Percentiles rank a stretch among this genome's conserved stretches.
phyloP scores from a whole-genome alignment of 2,113 vertebrate genomes.

The Edolisoma coerulescens region DNA sequence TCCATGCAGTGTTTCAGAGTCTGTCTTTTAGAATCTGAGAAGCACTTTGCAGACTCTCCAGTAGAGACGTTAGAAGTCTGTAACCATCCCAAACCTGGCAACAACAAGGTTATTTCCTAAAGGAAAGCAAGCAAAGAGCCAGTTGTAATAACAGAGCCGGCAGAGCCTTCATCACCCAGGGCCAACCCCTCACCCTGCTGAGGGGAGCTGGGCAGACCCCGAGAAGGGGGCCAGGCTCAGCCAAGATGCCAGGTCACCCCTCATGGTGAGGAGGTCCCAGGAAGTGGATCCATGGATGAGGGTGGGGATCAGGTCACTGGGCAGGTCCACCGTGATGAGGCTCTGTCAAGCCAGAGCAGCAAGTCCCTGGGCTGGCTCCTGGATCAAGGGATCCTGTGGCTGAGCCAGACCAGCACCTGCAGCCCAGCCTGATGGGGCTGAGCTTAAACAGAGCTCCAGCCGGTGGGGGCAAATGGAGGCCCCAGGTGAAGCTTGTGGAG shows the following conservation, averaged over 20 bases:
- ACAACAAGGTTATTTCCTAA: neutral
- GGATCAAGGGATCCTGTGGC: neutral
- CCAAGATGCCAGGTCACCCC: neutral
- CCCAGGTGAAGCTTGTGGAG: neutral
- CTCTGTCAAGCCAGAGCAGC: neutral
- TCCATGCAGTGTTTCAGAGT: neutral
- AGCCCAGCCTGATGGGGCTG: neutral
- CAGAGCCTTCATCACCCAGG: neutral
- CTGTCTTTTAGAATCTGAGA: neutral
- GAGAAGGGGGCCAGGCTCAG: neutral
- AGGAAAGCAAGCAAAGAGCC: neutral
- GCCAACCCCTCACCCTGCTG: neutral
- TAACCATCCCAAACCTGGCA: neutral
- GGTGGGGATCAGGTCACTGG: neutral
- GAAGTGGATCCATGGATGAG: neutral
- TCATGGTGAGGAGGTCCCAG: neutral
- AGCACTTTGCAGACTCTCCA: neutral
- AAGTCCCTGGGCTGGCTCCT: neutral
- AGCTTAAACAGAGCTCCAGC: neutral
- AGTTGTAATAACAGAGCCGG: rapidly evolving
- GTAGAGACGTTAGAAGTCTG: neutral
- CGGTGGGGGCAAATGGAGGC: neutral
- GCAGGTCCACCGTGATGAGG: neutral
- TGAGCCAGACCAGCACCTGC: neutral
- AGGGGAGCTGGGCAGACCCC: neutral